Evolutionary conservation across 2,888 invertebrate species (phyloP), one percentile per base, ranked within the genome.

Genomic region (Neuroscelio doddi): DNA sequence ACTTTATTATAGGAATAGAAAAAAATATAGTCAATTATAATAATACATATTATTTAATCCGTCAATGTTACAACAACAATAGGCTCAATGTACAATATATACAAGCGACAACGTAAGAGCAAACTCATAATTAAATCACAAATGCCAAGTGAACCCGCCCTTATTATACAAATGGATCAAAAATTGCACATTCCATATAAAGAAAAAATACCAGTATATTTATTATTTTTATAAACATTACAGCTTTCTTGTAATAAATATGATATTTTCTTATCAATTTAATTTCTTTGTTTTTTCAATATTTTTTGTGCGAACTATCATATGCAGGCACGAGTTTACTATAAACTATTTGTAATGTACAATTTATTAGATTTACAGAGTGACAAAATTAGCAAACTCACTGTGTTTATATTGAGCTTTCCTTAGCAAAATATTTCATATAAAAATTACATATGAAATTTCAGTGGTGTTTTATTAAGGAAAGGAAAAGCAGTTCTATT

Each of bases 81-180:
- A 75, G 71, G 64, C 68, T 66, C 66, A 77, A 79, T 78, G 74
- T 77, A 80, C 78, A 80, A 51, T 80, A 80, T 80, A 61, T 80
- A 80, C 80, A 80, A 73, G 69, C 74, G 73, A 75, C 75, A 80
- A 79, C 69, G 72, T 61, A 64, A 65, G 58, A 64, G 57, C 49
- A 55, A 58, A 62, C 38, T 61, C 55, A 27, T 62, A 52, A 58
- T 62, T 27, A 58, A 68, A 62, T 62, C 46, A 58, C 53, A 58
- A 59, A 62, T 41, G 36, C 47, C 24, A 34, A 58, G 30, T 53
- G 29, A 58, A 55, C 41, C 24, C 47, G 47, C 45, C 12, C 29
- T 24, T 49, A 44, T 27, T 24, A 50, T 38, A 36, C 36, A 36
- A 49, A 49, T 57, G 34, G 36, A 47, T 32, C 14, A 14, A 2